Evolutionary conservation across 2,797 vertebrate species (phyloP).

Genomic region (Chelon auratus): DNA sequence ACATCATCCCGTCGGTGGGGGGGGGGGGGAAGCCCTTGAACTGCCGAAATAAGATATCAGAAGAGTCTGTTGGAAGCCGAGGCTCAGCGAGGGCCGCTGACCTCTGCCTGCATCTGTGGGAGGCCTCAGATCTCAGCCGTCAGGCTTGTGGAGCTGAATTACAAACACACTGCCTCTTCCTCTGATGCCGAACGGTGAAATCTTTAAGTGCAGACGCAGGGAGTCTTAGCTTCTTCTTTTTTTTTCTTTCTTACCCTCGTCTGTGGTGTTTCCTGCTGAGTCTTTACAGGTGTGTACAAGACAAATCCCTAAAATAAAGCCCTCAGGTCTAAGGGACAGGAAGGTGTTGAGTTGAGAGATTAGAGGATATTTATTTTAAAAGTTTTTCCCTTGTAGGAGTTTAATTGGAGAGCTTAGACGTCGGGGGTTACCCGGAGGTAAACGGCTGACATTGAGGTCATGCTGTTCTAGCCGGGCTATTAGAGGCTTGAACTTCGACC

Average conservation of each 20-base stretch:
- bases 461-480: slow-evolving; percentile 60
- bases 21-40: slow-evolving; percentile 42
- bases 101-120: slow-evolving; percentile 69
- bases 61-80: slow-evolving; percentile 58
- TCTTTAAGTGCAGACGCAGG: slow-evolving; percentile 31
- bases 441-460: slow-evolving; percentile 57
- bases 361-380: slow-evolving; percentile 55
- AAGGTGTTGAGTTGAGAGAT: slow-evolving; percentile 37
- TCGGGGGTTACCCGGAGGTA: slow-evolving; percentile 38
- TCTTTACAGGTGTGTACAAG: slow-evolving; percentile 28
- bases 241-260: slow-evolving; percentile 8
- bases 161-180: slow-evolving; percentile 59
- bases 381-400: slow-evolving; percentile 26
- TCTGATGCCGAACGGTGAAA: slow-evolving; percentile 37
- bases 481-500: slow-evolving; percentile 79
- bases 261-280: slow-evolving; percentile 32
- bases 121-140: slow-evolving; percentile 75
- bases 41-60: slow-evolving; percentile 70
- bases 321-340: slow-evolving; percentile 18
- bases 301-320: slow-evolving; percentile 30
- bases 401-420: slow-evolving; percentile 26
- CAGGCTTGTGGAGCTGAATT: slow-evolving; percentile 66
- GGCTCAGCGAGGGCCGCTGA: slow-evolving; percentile 62
- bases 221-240: slow-evolving; percentile 12
- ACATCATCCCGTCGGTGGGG: slow-evolving; percentile 43